Conservation (phyloP, 1,140 invertebrate genomes). For the Brachionus plicatilis region DNA sequence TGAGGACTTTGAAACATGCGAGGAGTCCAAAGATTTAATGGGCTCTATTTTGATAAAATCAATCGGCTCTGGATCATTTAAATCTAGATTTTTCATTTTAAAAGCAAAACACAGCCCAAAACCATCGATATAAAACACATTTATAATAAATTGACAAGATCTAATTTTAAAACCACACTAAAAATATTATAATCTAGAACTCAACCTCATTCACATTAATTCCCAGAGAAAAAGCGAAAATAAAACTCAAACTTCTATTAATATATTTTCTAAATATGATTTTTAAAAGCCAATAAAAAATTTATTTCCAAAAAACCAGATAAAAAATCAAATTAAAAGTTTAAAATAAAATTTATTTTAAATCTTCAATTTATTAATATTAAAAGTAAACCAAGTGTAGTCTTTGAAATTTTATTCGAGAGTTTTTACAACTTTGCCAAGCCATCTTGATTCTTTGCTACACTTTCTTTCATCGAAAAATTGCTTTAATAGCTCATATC, state of each 20-base stretch:
- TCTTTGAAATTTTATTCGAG: neutral
- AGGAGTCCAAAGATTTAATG: neutral
- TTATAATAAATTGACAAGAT: neutral
- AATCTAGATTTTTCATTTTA: neutral
- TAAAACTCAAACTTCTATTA: neutral
- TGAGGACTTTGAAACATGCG: neutral
- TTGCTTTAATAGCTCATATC: slow-evolving; percentile 45
- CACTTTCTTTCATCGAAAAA: slow-evolving; percentile 47
- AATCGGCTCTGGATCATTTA: neutral
- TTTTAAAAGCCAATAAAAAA: neutral
- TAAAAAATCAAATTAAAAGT: neutral
- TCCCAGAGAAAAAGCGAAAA: neutral
- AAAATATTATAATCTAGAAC: neutral
- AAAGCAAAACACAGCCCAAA: neutral
- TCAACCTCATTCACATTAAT: neutral
- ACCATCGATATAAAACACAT: neutral
- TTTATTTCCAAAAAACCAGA: neutral
- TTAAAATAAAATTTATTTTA: neutral
- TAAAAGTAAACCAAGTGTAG: neutral
- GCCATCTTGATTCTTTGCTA: slow-evolving; percentile 45
- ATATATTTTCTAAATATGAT: neutral
- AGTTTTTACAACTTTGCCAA: slow-evolving; percentile 40
- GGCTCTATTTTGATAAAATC: slow-evolving; percentile 22
- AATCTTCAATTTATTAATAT: neutral
- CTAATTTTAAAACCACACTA: slow-evolving; percentile 1